These are phyloP conservation scores for Aegithalos caudatus DNA, from an alignment of 2,113 vertebrate genomes.

Conservation along the genomic window DNA sequence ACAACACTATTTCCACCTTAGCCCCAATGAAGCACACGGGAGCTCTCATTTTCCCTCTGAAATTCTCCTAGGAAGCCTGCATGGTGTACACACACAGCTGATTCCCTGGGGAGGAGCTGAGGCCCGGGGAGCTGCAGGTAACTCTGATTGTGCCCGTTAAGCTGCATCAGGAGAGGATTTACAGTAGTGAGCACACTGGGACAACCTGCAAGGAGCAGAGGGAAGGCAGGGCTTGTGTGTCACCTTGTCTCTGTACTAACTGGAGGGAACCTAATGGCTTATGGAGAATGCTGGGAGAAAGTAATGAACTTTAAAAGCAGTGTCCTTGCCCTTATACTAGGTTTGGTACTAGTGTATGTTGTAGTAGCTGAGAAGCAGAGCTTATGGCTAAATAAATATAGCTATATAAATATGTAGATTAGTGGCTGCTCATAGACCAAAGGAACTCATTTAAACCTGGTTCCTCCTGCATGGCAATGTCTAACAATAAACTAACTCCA, in stretches of 20 bases:
- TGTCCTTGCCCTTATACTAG: neutral
- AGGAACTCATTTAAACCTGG: neutral
- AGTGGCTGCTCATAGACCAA: neutral
- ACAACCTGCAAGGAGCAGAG: neutral
- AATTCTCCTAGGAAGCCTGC: neutral
- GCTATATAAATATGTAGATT: neutral
- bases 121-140: neutral
- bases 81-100: neutral
- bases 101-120: neutral
- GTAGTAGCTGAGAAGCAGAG: neutral
- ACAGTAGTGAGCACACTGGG: neutral
- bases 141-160: neutral
- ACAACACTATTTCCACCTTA: neutral
- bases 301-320: neutral
- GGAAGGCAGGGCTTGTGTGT: neutral
- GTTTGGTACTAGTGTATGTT: neutral
- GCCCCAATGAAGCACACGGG: neutral
- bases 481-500: neutral
- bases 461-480: neutral
- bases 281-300: neutral
- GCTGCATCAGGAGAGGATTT: neutral
- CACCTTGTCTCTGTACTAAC: neutral
- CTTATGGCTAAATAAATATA: neutral
- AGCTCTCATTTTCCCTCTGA: neutral
- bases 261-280: neutral